Percentiles rank a stretch among this genome's conserved stretches.
Evolutionary conservation across 2,888 invertebrate genomes (phyloP).

Genomic region (Mimas tiliae): DNA sequence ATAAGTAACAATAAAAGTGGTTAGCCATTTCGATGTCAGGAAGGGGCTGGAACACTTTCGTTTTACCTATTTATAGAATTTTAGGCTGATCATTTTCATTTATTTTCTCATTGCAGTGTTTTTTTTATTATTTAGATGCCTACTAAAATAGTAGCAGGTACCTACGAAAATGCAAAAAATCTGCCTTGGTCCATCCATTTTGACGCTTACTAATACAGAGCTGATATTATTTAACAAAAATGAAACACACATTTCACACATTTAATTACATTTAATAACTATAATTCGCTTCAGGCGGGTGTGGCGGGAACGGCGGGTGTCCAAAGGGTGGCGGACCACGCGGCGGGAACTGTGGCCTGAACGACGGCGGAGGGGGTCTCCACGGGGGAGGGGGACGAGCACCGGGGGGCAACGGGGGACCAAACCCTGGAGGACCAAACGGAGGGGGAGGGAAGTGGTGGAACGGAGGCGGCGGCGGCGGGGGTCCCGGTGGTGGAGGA

Average conservation of each 20-base stretch:
- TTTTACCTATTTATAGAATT: no score
- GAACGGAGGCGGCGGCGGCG: conserved; percentile 71
- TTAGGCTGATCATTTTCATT: no score
- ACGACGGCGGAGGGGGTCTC: conserved; percentile 70
- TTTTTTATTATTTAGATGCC: no score
- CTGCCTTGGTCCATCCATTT: no score
- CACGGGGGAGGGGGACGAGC: conserved; percentile 82
- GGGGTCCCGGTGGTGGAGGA: conserved; percentile 71
- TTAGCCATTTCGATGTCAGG: no score
- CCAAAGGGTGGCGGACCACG: conserved; percentile 84
- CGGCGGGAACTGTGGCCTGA: conserved; percentile 69
- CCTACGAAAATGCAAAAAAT: no score
- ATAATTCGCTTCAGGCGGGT: conserved; percentile 80
- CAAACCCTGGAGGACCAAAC: conserved; percentile 64
- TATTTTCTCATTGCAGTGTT: no score
- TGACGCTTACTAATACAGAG: no score
- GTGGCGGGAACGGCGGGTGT: conserved; percentile 88
- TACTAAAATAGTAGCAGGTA: no score
- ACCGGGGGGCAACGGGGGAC: conserved; percentile 81
- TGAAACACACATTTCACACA: conserved; percentile 37
- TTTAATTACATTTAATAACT: conserved; percentile 67
- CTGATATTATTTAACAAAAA: not conserved
- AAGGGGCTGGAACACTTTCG: no score
- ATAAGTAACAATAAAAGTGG: no score
- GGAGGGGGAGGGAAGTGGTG: conserved; percentile 63